phyloP scores from a whole-genome alignment of 2,113 vertebrate genomes.

The Rhinolophus sinicus region DNA sequence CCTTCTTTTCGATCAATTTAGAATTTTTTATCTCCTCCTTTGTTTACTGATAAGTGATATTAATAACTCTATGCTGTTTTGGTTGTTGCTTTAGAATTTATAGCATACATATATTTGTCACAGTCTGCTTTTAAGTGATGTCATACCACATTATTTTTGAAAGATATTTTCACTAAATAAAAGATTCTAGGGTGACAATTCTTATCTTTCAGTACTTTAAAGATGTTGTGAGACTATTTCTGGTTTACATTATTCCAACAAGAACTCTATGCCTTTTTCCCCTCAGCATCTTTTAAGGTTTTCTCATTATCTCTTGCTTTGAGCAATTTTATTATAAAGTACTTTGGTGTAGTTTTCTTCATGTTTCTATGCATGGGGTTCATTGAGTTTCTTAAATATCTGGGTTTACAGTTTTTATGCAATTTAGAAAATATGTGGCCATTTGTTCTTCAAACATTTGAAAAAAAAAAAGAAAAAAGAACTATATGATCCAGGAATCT shows the following conservation, averaged over 20 bases:
- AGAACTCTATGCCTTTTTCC: background rate
- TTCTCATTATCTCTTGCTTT: background rate
- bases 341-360: background rate
- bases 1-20: background rate
- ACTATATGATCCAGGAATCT: background rate
- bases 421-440: background rate
- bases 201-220: background rate
- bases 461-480: background rate
- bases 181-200: background rate
- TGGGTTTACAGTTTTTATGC: background rate
- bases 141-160: background rate
- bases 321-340: background rate
- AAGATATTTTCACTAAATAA: conserved; percentile 31
- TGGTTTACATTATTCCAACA: background rate
- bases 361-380: background rate
- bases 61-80: background rate
- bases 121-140: background rate
- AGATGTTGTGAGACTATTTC: background rate
- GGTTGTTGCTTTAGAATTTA: background rate
- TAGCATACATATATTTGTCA: background rate
- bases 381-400: background rate
- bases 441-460: background rate
- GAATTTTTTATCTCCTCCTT: background rate
- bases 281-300: background rate
- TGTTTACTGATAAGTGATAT: background rate